These are phyloP conservation scores for Gastracanthus pulcherrimus DNA, from an alignment of 2,888 invertebrate species.

Conservation along the genomic window DNA sequence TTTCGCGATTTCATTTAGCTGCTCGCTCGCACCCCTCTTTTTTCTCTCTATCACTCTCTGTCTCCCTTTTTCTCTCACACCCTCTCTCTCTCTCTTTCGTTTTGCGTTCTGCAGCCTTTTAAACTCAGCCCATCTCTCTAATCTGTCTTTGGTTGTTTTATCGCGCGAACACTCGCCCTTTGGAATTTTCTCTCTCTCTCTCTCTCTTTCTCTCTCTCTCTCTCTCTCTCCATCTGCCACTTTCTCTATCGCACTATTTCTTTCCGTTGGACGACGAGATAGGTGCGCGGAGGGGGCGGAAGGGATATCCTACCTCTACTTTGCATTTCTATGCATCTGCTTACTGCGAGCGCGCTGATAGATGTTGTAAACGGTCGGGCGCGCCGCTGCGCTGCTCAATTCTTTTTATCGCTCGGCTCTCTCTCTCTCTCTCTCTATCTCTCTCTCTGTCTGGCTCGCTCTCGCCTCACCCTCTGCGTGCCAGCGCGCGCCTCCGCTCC, in stretches of 20 bases:
- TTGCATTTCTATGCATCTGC: conserved; percentile 54
- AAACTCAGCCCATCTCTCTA: conserved; percentile 1
- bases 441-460: not conserved
- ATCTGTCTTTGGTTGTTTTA: conserved; percentile 24
- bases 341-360: conserved; percentile 33
- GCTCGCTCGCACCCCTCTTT: not conserved
- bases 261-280: too few relatives aligned
- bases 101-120: not conserved
- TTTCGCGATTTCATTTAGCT: conserved; percentile 27
- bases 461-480: too few relatives aligned
- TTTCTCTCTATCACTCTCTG: too few relatives aligned
- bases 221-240: not conserved
- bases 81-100: too few relatives aligned
- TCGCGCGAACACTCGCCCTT: conserved; percentile 5
- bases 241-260: not conserved
- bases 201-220: not conserved
- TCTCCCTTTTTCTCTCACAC: not conserved
- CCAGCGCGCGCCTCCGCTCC: not conserved
- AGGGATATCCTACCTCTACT: conserved; percentile 21
- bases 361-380: conserved; percentile 21
- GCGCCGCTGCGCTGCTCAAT: conserved; percentile 5
- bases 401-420: conserved; percentile 22
- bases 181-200: not conserved
- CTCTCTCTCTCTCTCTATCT: not conserved
- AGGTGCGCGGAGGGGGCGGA: not conserved